Percentiles rank a stretch among this genome's conserved stretches.
phyloP scores from a whole-genome alignment of 2,888 invertebrate species.

The Athalia cordata region DNA sequence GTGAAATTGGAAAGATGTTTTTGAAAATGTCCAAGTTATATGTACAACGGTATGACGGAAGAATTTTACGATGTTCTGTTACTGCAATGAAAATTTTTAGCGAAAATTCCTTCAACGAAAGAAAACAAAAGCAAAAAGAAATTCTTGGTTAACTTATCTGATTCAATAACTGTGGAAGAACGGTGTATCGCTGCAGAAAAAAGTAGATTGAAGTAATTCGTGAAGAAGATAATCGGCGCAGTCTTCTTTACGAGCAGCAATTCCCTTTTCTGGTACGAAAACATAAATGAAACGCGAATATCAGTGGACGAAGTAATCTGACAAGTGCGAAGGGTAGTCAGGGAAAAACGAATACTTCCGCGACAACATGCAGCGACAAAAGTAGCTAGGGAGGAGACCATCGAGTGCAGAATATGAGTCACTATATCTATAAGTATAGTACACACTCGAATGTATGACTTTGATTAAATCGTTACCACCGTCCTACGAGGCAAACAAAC shows the following conservation, averaged over 20 bases:
- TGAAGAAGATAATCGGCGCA: conserved; percentile 8
- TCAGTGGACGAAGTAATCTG: conserved; percentile 29
- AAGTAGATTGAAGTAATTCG: conserved; percentile 2
- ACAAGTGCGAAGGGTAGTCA: conserved; percentile 19
- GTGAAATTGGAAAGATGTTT: too few species aligned
- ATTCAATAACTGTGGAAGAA: not conserved
- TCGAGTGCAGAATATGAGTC: not conserved
- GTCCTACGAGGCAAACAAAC: conserved; percentile 4
- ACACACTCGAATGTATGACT: conserved; percentile 28
- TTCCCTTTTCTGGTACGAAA: conserved; percentile 1
- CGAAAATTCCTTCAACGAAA: not conserved
- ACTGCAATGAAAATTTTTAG: not conserved
- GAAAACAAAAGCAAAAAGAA: not conserved
- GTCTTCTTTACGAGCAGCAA: conserved; percentile 1
- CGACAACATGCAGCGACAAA: not conserved
- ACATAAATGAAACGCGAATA: conserved; percentile 20
- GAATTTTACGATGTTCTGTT: not conserved
- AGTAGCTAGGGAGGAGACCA: not conserved
- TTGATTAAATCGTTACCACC: conserved; percentile 30
- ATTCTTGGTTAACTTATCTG: not conserved
- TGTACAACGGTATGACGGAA: not conserved
- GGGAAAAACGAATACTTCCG: conserved; percentile 5
- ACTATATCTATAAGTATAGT: not conserved
- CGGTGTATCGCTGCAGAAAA: not conserved
- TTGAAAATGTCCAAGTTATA: too few species aligned